Conservation (phyloP, 2,797 vertebrate species). For the Megalops cyprinoides region DNA sequence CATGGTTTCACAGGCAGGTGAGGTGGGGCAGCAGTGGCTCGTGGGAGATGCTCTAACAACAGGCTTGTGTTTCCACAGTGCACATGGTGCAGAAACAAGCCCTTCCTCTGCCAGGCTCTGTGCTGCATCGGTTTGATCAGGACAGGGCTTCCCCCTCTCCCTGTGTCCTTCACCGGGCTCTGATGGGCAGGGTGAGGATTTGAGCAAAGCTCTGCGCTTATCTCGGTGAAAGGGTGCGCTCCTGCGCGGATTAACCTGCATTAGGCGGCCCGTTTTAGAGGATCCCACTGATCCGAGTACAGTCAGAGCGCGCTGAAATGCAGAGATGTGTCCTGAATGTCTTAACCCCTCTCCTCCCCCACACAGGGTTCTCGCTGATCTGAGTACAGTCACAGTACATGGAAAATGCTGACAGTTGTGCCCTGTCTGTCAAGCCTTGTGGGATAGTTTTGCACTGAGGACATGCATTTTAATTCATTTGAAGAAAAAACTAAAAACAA, state of each 20-base stretch:
- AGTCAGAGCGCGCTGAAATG: neutral
- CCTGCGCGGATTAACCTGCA: constrained; percentile 13
- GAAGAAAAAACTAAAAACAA: too few relatives aligned
- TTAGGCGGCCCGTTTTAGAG: neutral
- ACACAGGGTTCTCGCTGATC: neutral
- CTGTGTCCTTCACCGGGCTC: neutral
- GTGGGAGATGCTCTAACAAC: neutral
- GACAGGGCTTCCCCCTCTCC: neutral
- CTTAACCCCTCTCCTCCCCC: neutral
- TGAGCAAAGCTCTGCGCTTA: constrained; percentile 3
- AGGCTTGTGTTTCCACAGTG: neutral
- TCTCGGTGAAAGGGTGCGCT: neutral
- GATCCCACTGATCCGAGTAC: neutral
- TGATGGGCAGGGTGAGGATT: constrained; percentile 22
- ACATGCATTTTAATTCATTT: too few relatives aligned
- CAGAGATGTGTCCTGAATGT: neutral
- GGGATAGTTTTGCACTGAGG: too few relatives aligned
- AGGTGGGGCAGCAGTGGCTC: neutral
- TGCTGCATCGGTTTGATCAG: neutral
- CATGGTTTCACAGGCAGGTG: neutral
- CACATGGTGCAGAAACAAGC: neutral
- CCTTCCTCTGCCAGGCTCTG: neutral
- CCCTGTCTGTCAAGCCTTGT: too few relatives aligned
- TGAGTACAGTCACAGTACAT: too few relatives aligned
- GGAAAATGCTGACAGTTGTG: too few relatives aligned